These are phyloP conservation scores for Megalops cyprinoides DNA, from an alignment of 2,797 vertebrate genomes.

Conservation along the genomic window DNA sequence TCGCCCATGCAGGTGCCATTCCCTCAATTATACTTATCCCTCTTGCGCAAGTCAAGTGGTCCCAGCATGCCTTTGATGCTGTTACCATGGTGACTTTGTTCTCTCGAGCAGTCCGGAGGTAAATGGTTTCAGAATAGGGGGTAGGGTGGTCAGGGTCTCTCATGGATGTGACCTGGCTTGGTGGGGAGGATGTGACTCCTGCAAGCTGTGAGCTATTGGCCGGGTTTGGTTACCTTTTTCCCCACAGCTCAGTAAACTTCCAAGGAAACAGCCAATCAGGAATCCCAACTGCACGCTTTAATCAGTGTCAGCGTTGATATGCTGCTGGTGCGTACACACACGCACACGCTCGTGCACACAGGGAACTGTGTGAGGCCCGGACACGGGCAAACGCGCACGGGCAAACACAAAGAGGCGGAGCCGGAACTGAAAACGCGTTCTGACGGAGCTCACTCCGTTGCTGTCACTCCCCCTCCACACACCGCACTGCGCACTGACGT, in stretches of 20 bases:
- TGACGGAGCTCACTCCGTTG: no score
- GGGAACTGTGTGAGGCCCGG: no score
- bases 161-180: no score
- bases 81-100: conserved; percentile 67
- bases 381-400: background rate
- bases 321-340: conserved; percentile 18
- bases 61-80: conserved; percentile 52
- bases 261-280: background rate
- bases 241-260: background rate
- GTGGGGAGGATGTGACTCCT: no score
- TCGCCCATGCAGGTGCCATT: background rate
- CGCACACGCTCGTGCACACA: conserved; percentile 1
- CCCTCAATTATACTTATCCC: conserved; percentile 1
- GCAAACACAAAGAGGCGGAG: no score
- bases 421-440: no score
- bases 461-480: conserved; percentile 41
- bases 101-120: conserved; percentile 43
- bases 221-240: no score
- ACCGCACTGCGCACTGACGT: conserved; percentile 51
- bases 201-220: no score
- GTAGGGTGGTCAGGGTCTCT: no score
- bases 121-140: conserved; percentile 49
- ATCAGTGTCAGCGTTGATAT: background rate
- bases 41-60: conserved; percentile 61
- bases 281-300: conserved; percentile 23